A percentile compares a stretch with the other conserved stretches of the same genome.
phyloP scores from a whole-genome alignment of 1,140 invertebrate species.

The Eulimnadia texana region DNA sequence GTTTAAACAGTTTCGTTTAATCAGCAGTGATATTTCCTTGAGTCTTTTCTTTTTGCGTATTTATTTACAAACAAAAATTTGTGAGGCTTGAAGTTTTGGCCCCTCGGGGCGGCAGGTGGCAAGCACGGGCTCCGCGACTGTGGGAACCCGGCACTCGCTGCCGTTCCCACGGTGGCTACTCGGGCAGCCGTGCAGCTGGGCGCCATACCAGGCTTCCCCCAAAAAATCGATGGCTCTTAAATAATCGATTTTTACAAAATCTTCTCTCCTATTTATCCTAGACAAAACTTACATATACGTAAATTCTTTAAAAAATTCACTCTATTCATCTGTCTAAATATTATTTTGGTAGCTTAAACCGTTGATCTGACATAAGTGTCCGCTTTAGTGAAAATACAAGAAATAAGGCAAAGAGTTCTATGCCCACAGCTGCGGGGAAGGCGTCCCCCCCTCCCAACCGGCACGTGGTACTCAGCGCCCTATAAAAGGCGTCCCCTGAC shows the following conservation, averaged over 20 bases:
- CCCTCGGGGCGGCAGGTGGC: constrained; percentile 7
- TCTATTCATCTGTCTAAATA: no score
- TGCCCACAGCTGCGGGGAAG: not conserved
- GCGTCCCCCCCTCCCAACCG: no score
- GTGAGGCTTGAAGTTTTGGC: not conserved
- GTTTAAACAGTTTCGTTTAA: no score
- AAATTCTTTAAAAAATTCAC: not conserved
- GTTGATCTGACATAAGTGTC: no score
- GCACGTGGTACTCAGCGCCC: not conserved
- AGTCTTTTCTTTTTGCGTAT: no score
- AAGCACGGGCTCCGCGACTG: not conserved
- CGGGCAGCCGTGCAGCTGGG: not conserved
- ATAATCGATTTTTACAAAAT: not conserved
- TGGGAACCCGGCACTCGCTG: not conserved
- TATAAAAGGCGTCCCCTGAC: not conserved
- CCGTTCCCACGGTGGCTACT: not conserved
- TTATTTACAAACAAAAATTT: not conserved
- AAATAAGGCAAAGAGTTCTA: not conserved
- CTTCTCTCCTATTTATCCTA: no score
- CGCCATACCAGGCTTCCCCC: not conserved
- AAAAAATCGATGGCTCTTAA: not conserved
- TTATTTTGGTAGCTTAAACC: no score
- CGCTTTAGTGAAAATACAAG: no score
- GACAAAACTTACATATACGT: not conserved
- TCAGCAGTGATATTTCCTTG: no score